A percentile compares a stretch with the other conserved stretches of the same genome.
Evolutionary conservation across 2,113 vertebrate genomes (phyloP).

Genomic region (Talpa occidentalis): DNA sequence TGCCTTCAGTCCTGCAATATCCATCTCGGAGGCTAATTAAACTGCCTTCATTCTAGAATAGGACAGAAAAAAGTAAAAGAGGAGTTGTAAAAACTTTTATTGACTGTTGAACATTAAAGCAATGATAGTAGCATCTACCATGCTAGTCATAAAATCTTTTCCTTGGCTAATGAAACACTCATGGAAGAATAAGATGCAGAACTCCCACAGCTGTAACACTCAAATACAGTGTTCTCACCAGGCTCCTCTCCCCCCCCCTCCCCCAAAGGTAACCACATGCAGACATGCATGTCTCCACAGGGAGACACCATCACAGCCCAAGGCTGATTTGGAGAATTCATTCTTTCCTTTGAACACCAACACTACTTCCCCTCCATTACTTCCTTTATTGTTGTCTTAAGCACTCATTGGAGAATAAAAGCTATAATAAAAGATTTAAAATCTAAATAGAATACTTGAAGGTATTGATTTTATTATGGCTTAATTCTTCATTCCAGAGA

Average conservation of each 20-base stretch:
- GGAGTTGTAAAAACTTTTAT: constrained; percentile 35
- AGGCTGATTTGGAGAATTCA: neutral
- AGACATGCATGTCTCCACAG: no score
- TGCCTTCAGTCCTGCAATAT: constrained; percentile 43
- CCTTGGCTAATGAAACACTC: neutral
- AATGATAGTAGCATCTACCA: neutral
- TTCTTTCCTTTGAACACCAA: neutral
- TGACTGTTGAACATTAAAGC: neutral
- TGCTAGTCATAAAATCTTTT: neutral
- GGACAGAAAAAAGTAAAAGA: constrained; percentile 41
- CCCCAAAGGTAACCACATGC: rapidly evolving
- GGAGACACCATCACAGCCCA: neutral
- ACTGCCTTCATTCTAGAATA: constrained; percentile 66
- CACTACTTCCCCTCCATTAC: neutral
- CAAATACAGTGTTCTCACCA: neutral
- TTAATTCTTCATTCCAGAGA: neutral
- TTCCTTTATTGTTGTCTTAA: neutral
- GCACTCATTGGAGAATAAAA: neutral
- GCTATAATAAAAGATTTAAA: neutral
- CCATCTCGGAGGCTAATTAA: constrained; percentile 66
- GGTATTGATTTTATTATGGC: neutral
- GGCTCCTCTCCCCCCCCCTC: neutral
- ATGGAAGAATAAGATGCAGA: neutral
- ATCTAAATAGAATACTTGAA: neutral
- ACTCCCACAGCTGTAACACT: neutral